A percentile compares a stretch with the other conserved stretches of the same genome.
Conservation (phyloP, 2,888 invertebrate genomes). For the Amphimallon solstitiale region DNA sequence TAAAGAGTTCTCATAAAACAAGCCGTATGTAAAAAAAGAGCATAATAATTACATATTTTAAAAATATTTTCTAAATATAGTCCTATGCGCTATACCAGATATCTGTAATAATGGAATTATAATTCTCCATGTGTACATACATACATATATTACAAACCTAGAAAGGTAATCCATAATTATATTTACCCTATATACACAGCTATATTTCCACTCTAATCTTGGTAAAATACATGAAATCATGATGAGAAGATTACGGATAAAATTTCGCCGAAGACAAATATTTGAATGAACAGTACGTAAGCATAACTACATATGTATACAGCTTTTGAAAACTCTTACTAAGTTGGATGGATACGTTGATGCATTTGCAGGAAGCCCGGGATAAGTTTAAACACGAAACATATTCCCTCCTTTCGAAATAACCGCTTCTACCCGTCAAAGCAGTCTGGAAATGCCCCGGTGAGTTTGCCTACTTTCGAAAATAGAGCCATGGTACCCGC, state of each 20-base stretch:
- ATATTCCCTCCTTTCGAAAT: constrained; percentile 9
- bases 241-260: neutral
- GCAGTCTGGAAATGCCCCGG: constrained; percentile 15
- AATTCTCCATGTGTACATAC: no score
- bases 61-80: no score
- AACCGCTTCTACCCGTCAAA: constrained; percentile 14
- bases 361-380: neutral
- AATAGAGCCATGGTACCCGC: constrained; percentile 40
- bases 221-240: no score
- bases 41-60: no score
- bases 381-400: constrained; percentile 2
- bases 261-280: constrained; percentile 16
- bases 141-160: no score
- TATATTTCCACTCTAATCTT: no score
- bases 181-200: no score
- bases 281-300: constrained; percentile 1
- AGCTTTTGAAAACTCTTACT: neutral
- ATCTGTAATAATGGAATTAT: no score
- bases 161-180: no score
- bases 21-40: no score
- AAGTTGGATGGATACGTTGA: neutral
- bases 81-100: no score
- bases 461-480: constrained; percentile 41
- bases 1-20: no score
- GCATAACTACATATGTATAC: neutral